phyloP scores from a whole-genome alignment of 2,888 invertebrate species.

The Ferrisia virgata region DNA sequence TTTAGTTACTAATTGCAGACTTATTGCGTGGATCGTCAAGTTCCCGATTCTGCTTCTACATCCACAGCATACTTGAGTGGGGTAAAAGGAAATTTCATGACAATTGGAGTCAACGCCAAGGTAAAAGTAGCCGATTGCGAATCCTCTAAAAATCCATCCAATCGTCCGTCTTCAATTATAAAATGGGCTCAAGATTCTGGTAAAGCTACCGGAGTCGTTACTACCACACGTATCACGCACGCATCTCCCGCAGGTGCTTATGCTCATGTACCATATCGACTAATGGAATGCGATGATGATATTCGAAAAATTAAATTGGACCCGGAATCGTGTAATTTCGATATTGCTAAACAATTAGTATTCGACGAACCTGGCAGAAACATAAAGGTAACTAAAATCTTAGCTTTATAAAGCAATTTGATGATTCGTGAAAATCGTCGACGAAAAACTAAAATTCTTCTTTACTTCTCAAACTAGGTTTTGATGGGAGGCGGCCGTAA shows the following conservation, averaged over 20 bases:
- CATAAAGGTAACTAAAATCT: conserved; percentile 59
- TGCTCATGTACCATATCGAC: conserved; percentile 67
- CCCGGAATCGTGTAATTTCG: conserved; percentile 59
- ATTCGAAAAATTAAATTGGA: conserved; percentile 57
- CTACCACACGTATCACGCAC: conserved; percentile 78
- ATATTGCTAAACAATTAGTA: conserved; percentile 72
- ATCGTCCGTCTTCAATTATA: conserved; percentile 62
- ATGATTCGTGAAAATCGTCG: neutral
- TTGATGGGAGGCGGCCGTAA: conserved; percentile 86
- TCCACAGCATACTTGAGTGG: conserved; percentile 70
- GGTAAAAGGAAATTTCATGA: conserved; percentile 66
- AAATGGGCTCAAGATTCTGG: conserved; percentile 71
- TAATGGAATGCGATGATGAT: conserved; percentile 70
- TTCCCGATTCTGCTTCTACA: conserved; percentile 71
- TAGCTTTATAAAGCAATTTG: neutral
- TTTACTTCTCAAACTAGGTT: conserved; percentile 57
- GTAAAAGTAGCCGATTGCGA: conserved; percentile 54
- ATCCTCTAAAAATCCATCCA: conserved; percentile 4
- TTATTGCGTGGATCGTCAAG: conserved; percentile 59
- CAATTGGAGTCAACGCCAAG: conserved; percentile 61
- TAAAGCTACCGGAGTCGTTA: conserved; percentile 79
- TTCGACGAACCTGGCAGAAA: conserved; percentile 64
- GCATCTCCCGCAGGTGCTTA: conserved; percentile 74
- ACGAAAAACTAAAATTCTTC: neutral
- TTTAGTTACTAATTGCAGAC: too few species aligned